Base-by-base conservation (phyloP, 1,140 invertebrate species). In the Wiebesia pumilae region DNA sequence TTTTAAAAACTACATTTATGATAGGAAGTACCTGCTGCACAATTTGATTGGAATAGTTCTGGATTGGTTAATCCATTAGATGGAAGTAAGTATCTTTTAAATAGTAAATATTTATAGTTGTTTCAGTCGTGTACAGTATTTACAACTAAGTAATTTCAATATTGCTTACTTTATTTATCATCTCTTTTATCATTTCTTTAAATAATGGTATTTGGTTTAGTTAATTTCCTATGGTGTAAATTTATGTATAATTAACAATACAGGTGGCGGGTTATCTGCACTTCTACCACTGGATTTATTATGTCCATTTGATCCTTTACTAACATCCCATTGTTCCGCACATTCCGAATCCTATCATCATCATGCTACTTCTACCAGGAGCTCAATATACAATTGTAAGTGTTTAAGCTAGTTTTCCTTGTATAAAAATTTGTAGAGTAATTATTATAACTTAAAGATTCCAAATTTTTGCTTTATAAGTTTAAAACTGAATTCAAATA, bases 1-100 rank as follows among this genome's bases (percentile, higher is more conserved):
- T 75, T 58, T 30, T 81, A 51, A 86, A 21, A 62, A 62, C 35
- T 80, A 58, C 54, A 81, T 75, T 54, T 85, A 81, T 87, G 88
- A 88, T 88, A 94, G 93, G 94, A 95, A 86, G 94, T 96, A 89
- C 95, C 95, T 86, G 95, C 94, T 81, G 95, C 94, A 75, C 94
- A 96, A 89, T 96, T 96, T 90, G 95, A 96, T 91, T 96, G 96
- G 95, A 95, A 94, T 88, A 94, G 94, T 90, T 95, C 95, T 88
- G 96, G 95, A 67, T 92, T 96, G 79, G 93, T 95, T 30, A 96
- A 96, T 94, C 95, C 95, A 81, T 92, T 96, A 87, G 95, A 96
- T 91, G 94, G 91, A 89, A 93, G 95, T 96, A 94, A 95, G 95
- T 95, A 93, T 91, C 85, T 82, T 40, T 35, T 24, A 51, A 40